Base-by-base conservation (phyloP, 2,888 invertebrate species). In the Meiosimyza platycephala region DNA sequence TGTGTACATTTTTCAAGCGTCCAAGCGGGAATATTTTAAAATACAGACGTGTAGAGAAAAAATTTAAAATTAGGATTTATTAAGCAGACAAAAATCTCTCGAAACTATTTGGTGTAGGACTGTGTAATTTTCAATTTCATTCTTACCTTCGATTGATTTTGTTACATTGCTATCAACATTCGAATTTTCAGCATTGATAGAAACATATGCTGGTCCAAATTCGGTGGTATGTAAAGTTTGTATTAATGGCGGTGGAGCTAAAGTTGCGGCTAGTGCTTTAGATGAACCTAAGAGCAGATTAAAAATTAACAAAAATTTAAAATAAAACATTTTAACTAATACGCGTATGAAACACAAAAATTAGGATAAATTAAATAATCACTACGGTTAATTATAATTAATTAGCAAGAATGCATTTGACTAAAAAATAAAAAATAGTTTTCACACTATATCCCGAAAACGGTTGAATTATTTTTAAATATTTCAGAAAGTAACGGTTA, bases 191-290 rank as follows among this genome's bases (percentile, higher is more conserved):
- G 18, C 51, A 7, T 76, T 69, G 6, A 77, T 33, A 3, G 78
- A 71, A 7, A 74, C 72, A 73, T 78, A 80, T 72, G 76, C 79
- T 1, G 84, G 83, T 47, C 84, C 84, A 22, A 84, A 79, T 63
- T 79, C 81, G 9, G 76, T 77, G 13, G 78, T 75, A 60, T 81
- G 79, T 5, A 80, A 76, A 0, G 83, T 82, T 50, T 79, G 80
- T 52, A 84, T 81, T 18, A 76, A 4, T 2, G 83, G 80, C n/a
- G 82, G 80, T 1, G 85, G 83, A 12, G 79, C 76, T 2, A 74
- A 57, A 7, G 77, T 76, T 1, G 79, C 77, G 48, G 74, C 73
- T 48, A 69, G 70, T 48, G 66, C 71, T 64, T 69, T 15, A 3
- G 22, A 76, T 11, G 67, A 60, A 57, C 71, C 40, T 62, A 72